Evolutionary conservation across 2,797 vertebrate genomes (phyloP), one percentile per base, ranked within the genome.

Genomic region (Gambusia yucatana): DNA sequence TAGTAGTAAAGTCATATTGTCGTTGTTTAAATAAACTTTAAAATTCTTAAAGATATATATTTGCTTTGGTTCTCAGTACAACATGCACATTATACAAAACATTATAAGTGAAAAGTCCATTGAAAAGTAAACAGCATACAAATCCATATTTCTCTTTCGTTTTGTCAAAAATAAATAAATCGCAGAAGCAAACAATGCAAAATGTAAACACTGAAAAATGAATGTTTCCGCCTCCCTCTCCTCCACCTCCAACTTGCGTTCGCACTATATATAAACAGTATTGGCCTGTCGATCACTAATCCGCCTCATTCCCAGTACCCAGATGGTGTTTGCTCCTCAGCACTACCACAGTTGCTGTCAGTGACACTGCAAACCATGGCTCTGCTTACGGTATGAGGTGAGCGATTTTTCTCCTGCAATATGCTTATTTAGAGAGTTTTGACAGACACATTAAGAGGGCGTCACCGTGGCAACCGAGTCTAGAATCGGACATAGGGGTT

Each of bases 261-360:
- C 33, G 48, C 72, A 1, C 70, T 48, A 72, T 33, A 72, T 72
- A 48, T 47, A n/a, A 10, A 69, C 36, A 43, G 39, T 33, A 80
- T 77, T 20, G 74, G 41, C 77, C 69, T 75, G 77, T 80, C n/a
- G 67, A 72, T 79, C 84, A 44, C 89, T 95, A 95, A 95, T 95
- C 94, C 92, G 61, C 80, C 84, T 92, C 87, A 91, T 78, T 92
- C 85, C 81, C 59, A 28, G 75, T 73, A n/a, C 77, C 86, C 86
- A 87, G 87, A 88, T 87, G 89, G 47, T 88, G 69, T 73, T 69
- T 55, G 70, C 73, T 72, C 74, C n/a, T 7, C 79, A 36, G 20
- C 39, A 17, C 78, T 44, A 77, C 36, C 77, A 63, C 65, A 25
- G 36, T 75, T 33, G n/a, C 73, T 39, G 75, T 55, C 4, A 13